Evolutionary conservation across 2,113 vertebrate genomes (phyloP).

Genomic region (Fregetta grallaria): DNA sequence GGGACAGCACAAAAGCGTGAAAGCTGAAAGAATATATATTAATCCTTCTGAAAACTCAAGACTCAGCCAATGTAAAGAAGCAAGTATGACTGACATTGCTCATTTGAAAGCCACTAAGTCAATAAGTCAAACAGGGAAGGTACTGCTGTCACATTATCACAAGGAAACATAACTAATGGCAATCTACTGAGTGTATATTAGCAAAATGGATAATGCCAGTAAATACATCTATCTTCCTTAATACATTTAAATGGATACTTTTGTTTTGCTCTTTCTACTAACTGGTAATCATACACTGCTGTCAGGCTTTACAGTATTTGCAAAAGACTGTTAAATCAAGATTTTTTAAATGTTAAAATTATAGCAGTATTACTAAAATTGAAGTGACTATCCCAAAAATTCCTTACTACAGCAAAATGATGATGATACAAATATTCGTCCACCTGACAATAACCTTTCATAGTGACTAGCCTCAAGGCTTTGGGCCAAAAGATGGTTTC

Average conservation of each 20-base stretch:
- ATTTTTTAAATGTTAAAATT: neutral
- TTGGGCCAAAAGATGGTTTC: neutral
- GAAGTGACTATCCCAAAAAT: neutral
- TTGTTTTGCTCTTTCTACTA: neutral
- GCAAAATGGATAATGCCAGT: neutral
- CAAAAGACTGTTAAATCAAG: neutral
- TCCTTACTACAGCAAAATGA: neutral
- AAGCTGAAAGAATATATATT: neutral
- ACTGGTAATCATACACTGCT: neutral
- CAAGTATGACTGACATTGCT: neutral
- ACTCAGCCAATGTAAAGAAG: neutral
- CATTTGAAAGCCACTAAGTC: neutral
- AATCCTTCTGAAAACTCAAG: neutral
- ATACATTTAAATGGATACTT: neutral
- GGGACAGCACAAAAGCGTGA: neutral
- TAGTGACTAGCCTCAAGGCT: neutral
- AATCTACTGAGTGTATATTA: neutral
- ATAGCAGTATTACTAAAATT: neutral
- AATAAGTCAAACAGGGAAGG: neutral
- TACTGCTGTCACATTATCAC: neutral
- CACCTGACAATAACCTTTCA: neutral
- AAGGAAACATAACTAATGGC: neutral
- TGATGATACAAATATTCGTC: neutral
- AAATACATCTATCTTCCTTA: neutral
- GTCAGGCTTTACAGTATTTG: neutral